phyloP scores from a whole-genome alignment of 1,140 invertebrate genomes.

The Rhynchophorus ferrugineus region DNA sequence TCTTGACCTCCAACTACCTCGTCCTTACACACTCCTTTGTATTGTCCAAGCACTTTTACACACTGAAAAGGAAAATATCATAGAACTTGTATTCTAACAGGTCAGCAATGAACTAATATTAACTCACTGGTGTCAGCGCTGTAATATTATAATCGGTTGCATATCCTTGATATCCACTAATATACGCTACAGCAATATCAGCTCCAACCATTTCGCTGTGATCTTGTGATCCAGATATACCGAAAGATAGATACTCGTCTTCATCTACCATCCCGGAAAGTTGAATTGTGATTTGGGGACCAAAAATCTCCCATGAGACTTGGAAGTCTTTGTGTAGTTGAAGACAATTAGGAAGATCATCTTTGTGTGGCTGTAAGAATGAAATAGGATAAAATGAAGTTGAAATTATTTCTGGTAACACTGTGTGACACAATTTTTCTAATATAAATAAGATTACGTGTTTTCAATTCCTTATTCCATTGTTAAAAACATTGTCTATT shows the following conservation, averaged over 20 bases:
- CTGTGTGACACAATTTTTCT: no score
- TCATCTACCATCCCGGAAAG: constrained; percentile 69
- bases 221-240: constrained; percentile 65
- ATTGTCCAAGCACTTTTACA: constrained; percentile 73
- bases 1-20: constrained; percentile 67
- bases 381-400: neutral
- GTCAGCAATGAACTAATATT: neutral
- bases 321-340: constrained; percentile 78
- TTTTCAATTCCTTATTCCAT: no score
- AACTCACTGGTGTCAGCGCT: constrained; percentile 65
- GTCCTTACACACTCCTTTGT: constrained; percentile 81
- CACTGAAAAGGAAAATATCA: constrained; percentile 51
- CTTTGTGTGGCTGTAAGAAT: constrained; percentile 43
- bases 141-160: constrained; percentile 82
- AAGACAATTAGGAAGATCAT: constrained; percentile 71
- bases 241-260: constrained; percentile 82
- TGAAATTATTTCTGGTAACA: no score
- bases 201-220: constrained; percentile 76
- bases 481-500: no score
- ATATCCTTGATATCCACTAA: constrained; percentile 62
- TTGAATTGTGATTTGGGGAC: constrained; percentile 80
- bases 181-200: constrained; percentile 73
- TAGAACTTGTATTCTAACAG: constrained; percentile 1
- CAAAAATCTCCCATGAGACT: constrained; percentile 84
- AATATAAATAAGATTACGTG: no score